These are phyloP conservation scores for Tolmerus cingulatus DNA, from an alignment of 2,888 invertebrate genomes.

Conservation along the genomic window DNA sequence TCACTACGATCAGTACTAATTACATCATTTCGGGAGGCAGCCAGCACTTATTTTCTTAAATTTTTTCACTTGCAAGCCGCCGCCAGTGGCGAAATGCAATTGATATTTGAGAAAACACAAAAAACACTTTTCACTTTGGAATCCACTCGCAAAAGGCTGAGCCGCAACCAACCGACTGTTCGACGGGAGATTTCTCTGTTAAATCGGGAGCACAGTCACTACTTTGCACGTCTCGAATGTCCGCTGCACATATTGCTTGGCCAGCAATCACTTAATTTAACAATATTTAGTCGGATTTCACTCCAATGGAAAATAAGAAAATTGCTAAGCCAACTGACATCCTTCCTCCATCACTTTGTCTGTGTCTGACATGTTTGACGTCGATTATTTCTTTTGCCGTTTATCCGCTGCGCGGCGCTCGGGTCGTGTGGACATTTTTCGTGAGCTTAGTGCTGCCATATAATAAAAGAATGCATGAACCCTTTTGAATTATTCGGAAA, in stretches of 20 bases:
- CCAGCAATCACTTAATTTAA: not conserved
- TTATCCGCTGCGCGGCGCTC: slow-evolving; percentile 51
- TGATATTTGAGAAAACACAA: slow-evolving; percentile 17
- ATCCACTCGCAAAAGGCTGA: slow-evolving; percentile 16
- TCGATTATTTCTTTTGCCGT: slow-evolving; percentile 66
- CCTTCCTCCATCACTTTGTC: slow-evolving; percentile 51
- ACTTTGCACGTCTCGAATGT: not conserved
- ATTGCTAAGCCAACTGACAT: slow-evolving; percentile 12
- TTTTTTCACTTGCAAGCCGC: not conserved
- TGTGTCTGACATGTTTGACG: slow-evolving; percentile 66
- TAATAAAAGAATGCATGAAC: not conserved
- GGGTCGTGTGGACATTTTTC: not conserved
- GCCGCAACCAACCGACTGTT: slow-evolving; percentile 25
- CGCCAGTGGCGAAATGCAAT: slow-evolving; percentile 9
- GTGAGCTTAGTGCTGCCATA: not conserved
- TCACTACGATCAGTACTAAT: not conserved
- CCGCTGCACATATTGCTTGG: not conserved
- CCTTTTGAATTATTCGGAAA: not conserved
- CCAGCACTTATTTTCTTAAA: not conserved
- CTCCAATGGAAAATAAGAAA: not conserved
- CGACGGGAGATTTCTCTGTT: not conserved
- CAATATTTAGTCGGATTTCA: slow-evolving; percentile 20
- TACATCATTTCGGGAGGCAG: slow-evolving; percentile 18
- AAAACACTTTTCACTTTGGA: slow-evolving; percentile 33
- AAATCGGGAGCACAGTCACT: not conserved